Percentiles rank a stretch among this genome's conserved stretches.
Evolutionary conservation across 1,140 invertebrate species (phyloP).

Genomic region (Atta cephalotes): DNA sequence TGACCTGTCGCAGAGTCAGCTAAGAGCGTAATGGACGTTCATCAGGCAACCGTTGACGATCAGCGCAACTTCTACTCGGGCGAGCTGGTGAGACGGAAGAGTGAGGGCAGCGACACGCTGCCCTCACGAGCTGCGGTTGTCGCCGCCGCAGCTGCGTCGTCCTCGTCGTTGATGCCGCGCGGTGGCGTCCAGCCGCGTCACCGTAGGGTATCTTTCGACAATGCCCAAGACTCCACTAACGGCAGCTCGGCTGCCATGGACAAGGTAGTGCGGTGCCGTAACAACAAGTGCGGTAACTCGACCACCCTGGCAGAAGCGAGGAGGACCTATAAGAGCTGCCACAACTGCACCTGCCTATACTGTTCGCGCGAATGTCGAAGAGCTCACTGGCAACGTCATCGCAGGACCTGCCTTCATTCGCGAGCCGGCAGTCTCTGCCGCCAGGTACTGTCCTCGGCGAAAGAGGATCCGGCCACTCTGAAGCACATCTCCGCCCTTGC

Average conservation of each 20-base stretch:
- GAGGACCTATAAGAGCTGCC: slow-evolving; percentile 94
- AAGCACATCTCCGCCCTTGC: slow-evolving; percentile 93
- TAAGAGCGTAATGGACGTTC: slow-evolving; percentile 80
- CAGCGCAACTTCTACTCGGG: slow-evolving; percentile 73
- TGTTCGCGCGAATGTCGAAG: slow-evolving; percentile 94
- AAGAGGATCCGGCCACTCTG: slow-evolving; percentile 92
- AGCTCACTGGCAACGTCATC: slow-evolving; percentile 96
- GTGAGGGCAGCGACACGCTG: slow-evolving; percentile 86
- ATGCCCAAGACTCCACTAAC: slow-evolving; percentile 71
- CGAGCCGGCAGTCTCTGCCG: slow-evolving; percentile 95
- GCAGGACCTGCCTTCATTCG: slow-evolving; percentile 95
- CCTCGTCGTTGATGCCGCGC: slow-evolving; percentile 40
- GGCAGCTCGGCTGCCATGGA: slow-evolving; percentile 71
- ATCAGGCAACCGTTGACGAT: slow-evolving; percentile 69
- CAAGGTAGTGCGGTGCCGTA: slow-evolving; percentile 90
- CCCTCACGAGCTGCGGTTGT: slow-evolving; percentile 69
- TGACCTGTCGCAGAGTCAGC: slow-evolving; percentile 82
- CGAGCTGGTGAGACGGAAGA: slow-evolving; percentile 84
- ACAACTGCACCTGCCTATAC: slow-evolving; percentile 96
- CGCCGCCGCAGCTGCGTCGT: slow-evolving; percentile 47
- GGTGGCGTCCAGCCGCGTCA: slow-evolving; percentile 68
- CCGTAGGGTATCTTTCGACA: slow-evolving; percentile 85
- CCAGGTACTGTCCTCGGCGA: slow-evolving; percentile 94
- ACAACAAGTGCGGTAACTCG: slow-evolving; percentile 90
- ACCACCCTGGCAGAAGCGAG: slow-evolving; percentile 89